Evolutionary conservation across 1,140 invertebrate genomes (phyloP).

Genomic region (Bicyclus anynana): DNA sequence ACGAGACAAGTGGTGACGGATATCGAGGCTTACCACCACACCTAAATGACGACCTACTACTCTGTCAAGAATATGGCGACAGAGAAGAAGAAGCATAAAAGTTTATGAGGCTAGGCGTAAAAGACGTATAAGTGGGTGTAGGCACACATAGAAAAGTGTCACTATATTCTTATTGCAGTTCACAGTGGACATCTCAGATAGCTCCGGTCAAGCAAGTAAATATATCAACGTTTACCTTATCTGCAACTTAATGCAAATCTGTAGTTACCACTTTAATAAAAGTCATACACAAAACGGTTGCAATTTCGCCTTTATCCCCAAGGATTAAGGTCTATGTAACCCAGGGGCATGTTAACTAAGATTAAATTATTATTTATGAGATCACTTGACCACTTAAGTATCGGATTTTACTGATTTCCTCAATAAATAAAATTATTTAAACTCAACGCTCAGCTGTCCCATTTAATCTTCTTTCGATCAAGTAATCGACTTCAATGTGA

Average conservation of each 20-base stretch:
- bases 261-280: slow-evolving; percentile 17
- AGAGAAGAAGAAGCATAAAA: too few relatives aligned
- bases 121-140: neutral
- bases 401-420: slow-evolving; percentile 33
- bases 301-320: neutral
- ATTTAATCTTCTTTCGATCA: slow-evolving; percentile 35
- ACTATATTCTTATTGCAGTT: neutral
- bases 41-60: too few relatives aligned
- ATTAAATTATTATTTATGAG: slow-evolving; percentile 40
- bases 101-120: too few relatives aligned
- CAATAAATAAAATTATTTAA: slow-evolving; percentile 36
- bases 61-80: too few relatives aligned
- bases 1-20: too few relatives aligned
- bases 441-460: slow-evolving; percentile 13
- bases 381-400: slow-evolving; percentile 30
- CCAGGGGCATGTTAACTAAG: slow-evolving; percentile 6
- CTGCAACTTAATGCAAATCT: slow-evolving; percentile 31
- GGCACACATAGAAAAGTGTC: neutral
- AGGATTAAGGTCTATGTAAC: neutral
- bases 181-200: slow-evolving; percentile 10
- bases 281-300: slow-evolving; percentile 4
- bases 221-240: slow-evolving; percentile 29
- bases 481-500: slow-evolving; percentile 38
- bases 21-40: too few relatives aligned
- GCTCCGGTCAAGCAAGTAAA: slow-evolving; percentile 27